A percentile compares a stretch with the other conserved stretches of the same genome.
Evolutionary conservation across 2,797 vertebrate genomes (phyloP).

Genomic region (Eulemur mongoz): DNA sequence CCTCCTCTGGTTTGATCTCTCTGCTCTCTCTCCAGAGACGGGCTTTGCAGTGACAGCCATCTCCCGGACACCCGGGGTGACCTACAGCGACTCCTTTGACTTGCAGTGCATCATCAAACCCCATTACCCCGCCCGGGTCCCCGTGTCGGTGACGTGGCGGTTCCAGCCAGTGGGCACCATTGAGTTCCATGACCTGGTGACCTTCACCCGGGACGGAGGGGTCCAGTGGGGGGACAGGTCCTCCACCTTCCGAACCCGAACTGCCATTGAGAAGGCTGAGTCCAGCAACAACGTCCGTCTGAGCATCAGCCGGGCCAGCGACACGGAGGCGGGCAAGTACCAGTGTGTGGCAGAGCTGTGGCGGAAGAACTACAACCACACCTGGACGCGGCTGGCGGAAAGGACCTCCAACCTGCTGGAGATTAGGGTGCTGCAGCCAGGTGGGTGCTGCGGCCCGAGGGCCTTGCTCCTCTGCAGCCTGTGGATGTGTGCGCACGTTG

Average conservation of each 20-base stretch:
- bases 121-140: slow-evolving; percentile 93
- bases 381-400: slow-evolving; percentile 93
- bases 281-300: slow-evolving; percentile 96
- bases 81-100: slow-evolving; percentile 95
- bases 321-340: slow-evolving; percentile 95
- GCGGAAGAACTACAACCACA: slow-evolving; percentile 93
- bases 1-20: neutral
- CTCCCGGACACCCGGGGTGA: slow-evolving; percentile 94
- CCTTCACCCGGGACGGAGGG: slow-evolving; percentile 94
- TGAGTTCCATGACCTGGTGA: slow-evolving; percentile 94
- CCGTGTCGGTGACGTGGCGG: slow-evolving; percentile 95
- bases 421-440: slow-evolving; percentile 95
- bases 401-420: slow-evolving; percentile 96
- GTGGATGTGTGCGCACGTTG: rapidly evolving
- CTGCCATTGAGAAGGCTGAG: slow-evolving; percentile 93
- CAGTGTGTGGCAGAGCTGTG: slow-evolving; percentile 95
- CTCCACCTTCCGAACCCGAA: slow-evolving; percentile 91
- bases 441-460: slow-evolving; percentile 79
- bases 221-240: slow-evolving; percentile 95
- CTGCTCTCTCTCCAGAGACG: slow-evolving; percentile 87
- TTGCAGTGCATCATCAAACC: slow-evolving; percentile 98
- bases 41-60: slow-evolving; percentile 96
- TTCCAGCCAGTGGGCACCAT: slow-evolving; percentile 90
- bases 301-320: slow-evolving; percentile 94
- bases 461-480: rapidly evolving